phyloP scores from a whole-genome alignment of 2,888 invertebrate species.

The Protophormia terraenovae region DNA sequence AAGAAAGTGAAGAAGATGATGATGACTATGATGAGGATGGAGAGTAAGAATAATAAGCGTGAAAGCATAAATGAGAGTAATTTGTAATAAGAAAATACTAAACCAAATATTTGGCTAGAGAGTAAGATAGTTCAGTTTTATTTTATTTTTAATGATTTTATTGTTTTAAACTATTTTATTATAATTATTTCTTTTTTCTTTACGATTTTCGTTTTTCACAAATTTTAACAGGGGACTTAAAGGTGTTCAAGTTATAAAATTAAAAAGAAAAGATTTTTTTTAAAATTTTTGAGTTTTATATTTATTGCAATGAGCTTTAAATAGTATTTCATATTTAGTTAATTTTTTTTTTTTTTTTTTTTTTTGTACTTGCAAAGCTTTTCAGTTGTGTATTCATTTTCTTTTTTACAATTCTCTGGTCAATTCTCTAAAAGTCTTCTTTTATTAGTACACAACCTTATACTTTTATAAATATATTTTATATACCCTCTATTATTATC shows the following conservation, averaged over 20 bases:
- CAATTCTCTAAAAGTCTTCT: too few relatives aligned
- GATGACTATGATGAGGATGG: constrained; percentile 77
- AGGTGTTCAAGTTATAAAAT: neutral
- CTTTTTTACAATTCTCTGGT: too few relatives aligned
- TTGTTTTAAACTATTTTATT: neutral
- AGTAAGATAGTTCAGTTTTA: constrained; percentile 27
- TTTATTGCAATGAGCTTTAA: too few relatives aligned
- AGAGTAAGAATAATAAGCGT: constrained; percentile 27
- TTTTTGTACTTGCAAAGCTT: too few relatives aligned
- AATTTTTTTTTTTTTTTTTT: too few relatives aligned
- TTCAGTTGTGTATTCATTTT: too few relatives aligned
- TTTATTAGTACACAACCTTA: too few relatives aligned
- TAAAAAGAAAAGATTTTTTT: neutral
- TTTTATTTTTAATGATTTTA: constrained; percentile 28
- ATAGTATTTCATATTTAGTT: too few relatives aligned
- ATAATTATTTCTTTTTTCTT: neutral
- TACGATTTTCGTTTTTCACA: neutral
- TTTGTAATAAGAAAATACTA: neutral
- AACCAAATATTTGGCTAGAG: constrained; percentile 63
- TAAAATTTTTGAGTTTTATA: too few relatives aligned
- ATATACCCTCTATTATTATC: too few relatives aligned
- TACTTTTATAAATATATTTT: too few relatives aligned
- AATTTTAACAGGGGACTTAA: too few relatives aligned
- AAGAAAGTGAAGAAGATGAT: constrained; percentile 78
- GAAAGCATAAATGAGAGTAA: neutral